phyloP scores from a whole-genome alignment of 2,113 vertebrate species.

The Polyodon spathula region DNA sequence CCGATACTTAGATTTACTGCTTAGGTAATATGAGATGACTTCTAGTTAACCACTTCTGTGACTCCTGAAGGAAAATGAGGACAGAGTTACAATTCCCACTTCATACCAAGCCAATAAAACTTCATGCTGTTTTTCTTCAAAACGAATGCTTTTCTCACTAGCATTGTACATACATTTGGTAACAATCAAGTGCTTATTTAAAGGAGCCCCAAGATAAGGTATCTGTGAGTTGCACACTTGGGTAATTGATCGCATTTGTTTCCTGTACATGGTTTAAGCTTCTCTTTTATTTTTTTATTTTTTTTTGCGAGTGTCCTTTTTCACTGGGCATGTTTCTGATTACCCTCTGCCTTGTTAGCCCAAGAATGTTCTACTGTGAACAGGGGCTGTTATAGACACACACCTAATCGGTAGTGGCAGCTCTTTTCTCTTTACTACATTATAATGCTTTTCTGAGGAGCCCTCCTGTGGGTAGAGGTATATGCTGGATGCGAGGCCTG shows the following conservation, averaged over 20 bases:
- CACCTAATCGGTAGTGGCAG: conserved; percentile 46
- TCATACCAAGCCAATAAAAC: conserved; percentile 60
- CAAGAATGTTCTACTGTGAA: conserved; percentile 51
- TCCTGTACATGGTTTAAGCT: conserved; percentile 69
- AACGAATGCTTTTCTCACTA: conserved; percentile 48
- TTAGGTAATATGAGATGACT: conserved; percentile 50
- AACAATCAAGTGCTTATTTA: conserved; percentile 89
- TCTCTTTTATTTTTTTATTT: conserved; percentile 57
- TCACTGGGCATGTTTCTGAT: conserved; percentile 68
- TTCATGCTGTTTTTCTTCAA: conserved; percentile 18
- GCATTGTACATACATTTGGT: conserved; percentile 76
- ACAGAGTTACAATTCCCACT: conserved; percentile 47
- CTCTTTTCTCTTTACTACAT: conserved; percentile 29
- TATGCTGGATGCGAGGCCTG: not conserved
- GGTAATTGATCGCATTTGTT: conserved; percentile 92
- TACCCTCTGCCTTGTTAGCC: conserved; percentile 65
- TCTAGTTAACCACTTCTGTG: conserved; percentile 56
- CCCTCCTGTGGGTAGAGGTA: conserved; percentile 25
- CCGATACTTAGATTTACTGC: conserved; percentile 54
- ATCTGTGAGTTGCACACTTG: conserved; percentile 76
- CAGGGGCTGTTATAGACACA: conserved; percentile 48
- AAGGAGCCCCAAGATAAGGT: conserved; percentile 84
- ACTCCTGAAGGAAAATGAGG: conserved; percentile 51
- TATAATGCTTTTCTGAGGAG: conserved; percentile 11
- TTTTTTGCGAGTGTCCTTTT: conserved; percentile 17